Percentiles rank a stretch among this genome's conserved stretches.
Evolutionary conservation across 1,140 invertebrate species (phyloP).

Genomic region (Maniola jurtina): DNA sequence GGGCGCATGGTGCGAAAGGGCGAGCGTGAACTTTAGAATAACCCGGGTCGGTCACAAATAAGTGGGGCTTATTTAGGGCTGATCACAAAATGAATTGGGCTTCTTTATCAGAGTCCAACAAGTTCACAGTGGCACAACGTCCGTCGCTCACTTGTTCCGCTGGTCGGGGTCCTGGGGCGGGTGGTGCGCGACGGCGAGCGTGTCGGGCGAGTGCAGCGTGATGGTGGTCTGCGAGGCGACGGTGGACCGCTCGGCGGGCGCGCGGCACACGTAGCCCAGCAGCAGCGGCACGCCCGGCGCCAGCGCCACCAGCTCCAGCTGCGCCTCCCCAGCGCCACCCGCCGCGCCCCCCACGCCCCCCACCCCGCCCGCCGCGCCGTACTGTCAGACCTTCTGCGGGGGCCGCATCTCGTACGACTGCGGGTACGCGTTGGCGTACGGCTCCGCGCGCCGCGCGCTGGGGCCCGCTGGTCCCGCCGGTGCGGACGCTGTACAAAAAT

Average conservation of each 20-base stretch:
- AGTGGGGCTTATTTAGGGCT: not conserved
- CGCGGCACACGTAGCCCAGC: slow-evolving; percentile 57
- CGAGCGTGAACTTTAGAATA: too few species aligned
- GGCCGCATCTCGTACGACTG: slow-evolving; percentile 72
- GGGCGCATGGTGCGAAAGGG: too few species aligned
- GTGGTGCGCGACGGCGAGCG: slow-evolving; percentile 49
- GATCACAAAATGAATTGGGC: not conserved
- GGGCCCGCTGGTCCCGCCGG: slow-evolving; percentile 53
- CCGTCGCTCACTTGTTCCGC: not conserved
- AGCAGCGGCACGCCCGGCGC: slow-evolving; percentile 56
- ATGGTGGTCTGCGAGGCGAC: slow-evolving; percentile 70
- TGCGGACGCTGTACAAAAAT: slow-evolving; percentile 41
- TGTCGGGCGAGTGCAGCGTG: slow-evolving; percentile 66
- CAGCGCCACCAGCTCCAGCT: slow-evolving; percentile 45
- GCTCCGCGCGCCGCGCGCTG: slow-evolving; percentile 58
- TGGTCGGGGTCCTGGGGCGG: slow-evolving; percentile 5
- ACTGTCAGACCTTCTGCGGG: slow-evolving; percentile 72
- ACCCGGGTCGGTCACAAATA: too few species aligned
- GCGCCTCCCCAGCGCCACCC: slow-evolving; percentile 25
- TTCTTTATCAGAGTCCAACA: not conserved
- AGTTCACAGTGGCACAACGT: not conserved
- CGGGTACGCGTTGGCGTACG: slow-evolving; percentile 74
- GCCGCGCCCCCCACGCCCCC: slow-evolving; percentile 33
- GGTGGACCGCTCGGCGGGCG: slow-evolving; percentile 45
- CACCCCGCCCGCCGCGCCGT: slow-evolving; percentile 43